Conservation (phyloP, 2,888 invertebrate genomes). For the Galerucella pusilla region DNA sequence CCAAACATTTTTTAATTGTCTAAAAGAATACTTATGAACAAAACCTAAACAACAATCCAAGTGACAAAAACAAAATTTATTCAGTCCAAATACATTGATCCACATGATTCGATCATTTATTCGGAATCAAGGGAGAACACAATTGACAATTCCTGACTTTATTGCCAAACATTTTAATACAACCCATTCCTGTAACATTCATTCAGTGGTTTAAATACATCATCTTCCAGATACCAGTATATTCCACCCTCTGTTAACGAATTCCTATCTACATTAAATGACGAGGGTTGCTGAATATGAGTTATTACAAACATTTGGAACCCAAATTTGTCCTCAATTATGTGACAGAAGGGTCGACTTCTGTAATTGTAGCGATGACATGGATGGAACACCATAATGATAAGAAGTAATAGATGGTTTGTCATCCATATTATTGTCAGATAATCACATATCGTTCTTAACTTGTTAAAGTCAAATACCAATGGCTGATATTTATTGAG, state of each 20-base stretch:
- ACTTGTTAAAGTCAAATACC: neutral
- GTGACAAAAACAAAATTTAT: too few species aligned
- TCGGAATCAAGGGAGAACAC: neutral
- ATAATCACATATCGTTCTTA: neutral
- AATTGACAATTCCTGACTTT: neutral
- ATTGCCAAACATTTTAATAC: neutral
- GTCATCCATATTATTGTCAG: conserved; percentile 15
- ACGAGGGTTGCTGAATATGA: conserved; percentile 16
- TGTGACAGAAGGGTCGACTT: conserved; percentile 31
- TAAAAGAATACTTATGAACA: too few species aligned
- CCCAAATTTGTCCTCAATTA: conserved; percentile 30
- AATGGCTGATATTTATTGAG: neutral
- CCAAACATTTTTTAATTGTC: too few species aligned
- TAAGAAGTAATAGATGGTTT: conserved; percentile 19
- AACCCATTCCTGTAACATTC: neutral
- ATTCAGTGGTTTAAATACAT: neutral
- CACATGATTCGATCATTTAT: too few species aligned
- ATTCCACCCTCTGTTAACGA: neutral
- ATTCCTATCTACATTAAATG: neutral
- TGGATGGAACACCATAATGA: conserved; percentile 16
- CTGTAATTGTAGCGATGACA: conserved; percentile 17
- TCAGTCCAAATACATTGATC: too few species aligned
- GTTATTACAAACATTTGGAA: conserved; percentile 19
- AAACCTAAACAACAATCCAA: too few species aligned
- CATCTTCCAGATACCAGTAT: neutral